Conservation (phyloP, 2,888 invertebrate species). For the Agrochola circellaris region DNA sequence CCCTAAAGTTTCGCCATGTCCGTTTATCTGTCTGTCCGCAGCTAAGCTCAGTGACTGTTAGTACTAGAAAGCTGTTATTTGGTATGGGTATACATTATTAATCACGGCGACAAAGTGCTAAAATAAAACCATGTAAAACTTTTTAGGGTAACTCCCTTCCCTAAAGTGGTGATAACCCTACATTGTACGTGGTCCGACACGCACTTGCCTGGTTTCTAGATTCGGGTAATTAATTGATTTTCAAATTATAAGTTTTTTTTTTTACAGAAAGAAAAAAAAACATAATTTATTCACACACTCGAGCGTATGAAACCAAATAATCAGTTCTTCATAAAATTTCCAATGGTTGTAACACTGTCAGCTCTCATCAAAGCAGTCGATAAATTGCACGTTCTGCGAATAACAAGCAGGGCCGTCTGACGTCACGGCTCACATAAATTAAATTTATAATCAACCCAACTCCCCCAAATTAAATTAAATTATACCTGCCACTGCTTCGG, state of each 20-base stretch:
- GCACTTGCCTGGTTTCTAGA: too few relatives aligned
- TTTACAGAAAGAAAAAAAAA: background rate
- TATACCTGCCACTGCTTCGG: slow-evolving; percentile 85
- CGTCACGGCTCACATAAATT: slow-evolving; percentile 87
- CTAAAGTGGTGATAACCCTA: too few relatives aligned
- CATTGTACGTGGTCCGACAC: too few relatives aligned
- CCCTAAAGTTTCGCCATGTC: too few relatives aligned
- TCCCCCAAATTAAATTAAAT: slow-evolving; percentile 87
- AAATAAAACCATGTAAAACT: too few relatives aligned
- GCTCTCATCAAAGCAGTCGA: slow-evolving; percentile 81
- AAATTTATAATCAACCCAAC: slow-evolving; percentile 88
- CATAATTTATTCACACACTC: background rate
- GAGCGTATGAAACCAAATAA: slow-evolving; percentile 27
- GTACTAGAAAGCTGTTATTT: too few relatives aligned
- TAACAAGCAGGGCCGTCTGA: slow-evolving; percentile 81
- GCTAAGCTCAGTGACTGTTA: too few relatives aligned
- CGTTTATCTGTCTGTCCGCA: too few relatives aligned
- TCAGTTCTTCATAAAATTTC: slow-evolving; percentile 63
- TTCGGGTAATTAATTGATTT: background rate
- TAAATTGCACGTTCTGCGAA: slow-evolving; percentile 84
- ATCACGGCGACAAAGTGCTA: too few relatives aligned
- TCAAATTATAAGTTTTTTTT: background rate
- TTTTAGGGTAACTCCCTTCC: too few relatives aligned
- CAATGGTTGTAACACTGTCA: slow-evolving; percentile 76
- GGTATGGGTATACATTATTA: too few relatives aligned